Base-by-base conservation (phyloP, 1,140 invertebrate species). In the Galendromus occidentalis region DNA sequence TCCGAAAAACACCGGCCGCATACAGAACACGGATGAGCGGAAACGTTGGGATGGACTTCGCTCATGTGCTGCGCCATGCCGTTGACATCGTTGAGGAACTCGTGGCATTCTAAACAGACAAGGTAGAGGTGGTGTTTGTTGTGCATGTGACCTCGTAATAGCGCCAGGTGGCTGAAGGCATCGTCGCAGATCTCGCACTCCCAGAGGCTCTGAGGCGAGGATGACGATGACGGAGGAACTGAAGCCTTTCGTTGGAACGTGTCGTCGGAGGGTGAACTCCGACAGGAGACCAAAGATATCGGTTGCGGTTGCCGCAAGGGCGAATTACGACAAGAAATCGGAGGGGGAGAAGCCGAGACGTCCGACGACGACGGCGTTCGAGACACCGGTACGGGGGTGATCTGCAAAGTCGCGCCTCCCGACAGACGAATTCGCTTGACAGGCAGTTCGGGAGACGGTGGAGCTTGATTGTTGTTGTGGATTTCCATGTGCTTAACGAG, bases 401-500 rank as follows among this genome's bases (percentile, higher is more conserved):
- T 59, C 51, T 59, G 51, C 17, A 59, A 22, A 6, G 51, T 59
- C 14, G 51, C 51, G 20, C 51, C 51, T 17, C 51, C 51, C 25
- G 33, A 14, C 14, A 59, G 22, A 59, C 12, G 20, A 18, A 59
- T 59, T 59, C 33, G 25, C 9, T 59, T 59, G 14, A 33, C 51
- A 9, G 51, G 51, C 17, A 59, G 25, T 9, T 59, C 51, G 25
- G 51, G 51, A 25, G 51, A 59, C 33, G 33, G 2, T 22, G 51
- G 14, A 22, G 51, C n/a, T 59, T 33, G 51, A 25, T 59, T 59
- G 51, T 59, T 59, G 22, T 59, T 59, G 22, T 59, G 51, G 17
- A 59, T 33, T 9, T 59, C 51, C 51, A 59, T 59, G 22, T 59
- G 51, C 51, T 59, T 59, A 22, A 59, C 51, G 17, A 59, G 20